Evolutionary conservation across 2,888 invertebrate genomes (phyloP).

Genomic region (Napeogenes sylphis): DNA sequence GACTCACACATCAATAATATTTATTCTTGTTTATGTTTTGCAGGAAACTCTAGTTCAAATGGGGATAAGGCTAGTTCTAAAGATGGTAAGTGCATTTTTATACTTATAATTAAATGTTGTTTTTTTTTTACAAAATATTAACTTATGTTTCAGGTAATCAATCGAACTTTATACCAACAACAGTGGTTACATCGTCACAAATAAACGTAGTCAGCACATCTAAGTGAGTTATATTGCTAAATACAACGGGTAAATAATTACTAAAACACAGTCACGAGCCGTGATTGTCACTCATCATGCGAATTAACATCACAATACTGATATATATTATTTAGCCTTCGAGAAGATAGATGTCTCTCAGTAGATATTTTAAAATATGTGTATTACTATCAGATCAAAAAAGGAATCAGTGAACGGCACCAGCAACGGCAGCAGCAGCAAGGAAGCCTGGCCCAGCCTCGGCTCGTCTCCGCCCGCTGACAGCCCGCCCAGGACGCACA

Average conservation of each 20-base stretch:
- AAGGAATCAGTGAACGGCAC: constrained; percentile 52
- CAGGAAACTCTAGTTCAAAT: constrained; percentile 74
- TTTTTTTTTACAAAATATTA: not conserved
- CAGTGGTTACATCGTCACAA: constrained; percentile 74
- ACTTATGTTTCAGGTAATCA: constrained; percentile 59
- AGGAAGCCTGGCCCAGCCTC: constrained; percentile 87
- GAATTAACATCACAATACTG: no score
- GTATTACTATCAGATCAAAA: constrained; percentile 58
- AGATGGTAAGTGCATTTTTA: constrained; percentile 55
- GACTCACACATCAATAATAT: not conserved
- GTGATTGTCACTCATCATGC: not conserved
- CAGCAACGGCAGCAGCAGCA: constrained; percentile 49
- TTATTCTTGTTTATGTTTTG: constrained; percentile 21
- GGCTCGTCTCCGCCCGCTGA: constrained; percentile 76
- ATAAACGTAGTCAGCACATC: constrained; percentile 75
- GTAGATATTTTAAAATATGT: no score
- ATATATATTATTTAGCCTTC: no score
- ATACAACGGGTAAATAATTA: not conserved
- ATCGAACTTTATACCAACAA: constrained; percentile 73
- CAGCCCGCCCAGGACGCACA: constrained; percentile 60
- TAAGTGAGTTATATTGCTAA: constrained; percentile 61
- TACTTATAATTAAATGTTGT: constrained; percentile 3
- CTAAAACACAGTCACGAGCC: not conserved
- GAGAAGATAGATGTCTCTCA: no score
- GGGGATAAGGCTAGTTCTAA: constrained; percentile 72